Evolutionary conservation across 2,113 vertebrate species (phyloP).

Genomic region (Carollia perspicillata): DNA sequence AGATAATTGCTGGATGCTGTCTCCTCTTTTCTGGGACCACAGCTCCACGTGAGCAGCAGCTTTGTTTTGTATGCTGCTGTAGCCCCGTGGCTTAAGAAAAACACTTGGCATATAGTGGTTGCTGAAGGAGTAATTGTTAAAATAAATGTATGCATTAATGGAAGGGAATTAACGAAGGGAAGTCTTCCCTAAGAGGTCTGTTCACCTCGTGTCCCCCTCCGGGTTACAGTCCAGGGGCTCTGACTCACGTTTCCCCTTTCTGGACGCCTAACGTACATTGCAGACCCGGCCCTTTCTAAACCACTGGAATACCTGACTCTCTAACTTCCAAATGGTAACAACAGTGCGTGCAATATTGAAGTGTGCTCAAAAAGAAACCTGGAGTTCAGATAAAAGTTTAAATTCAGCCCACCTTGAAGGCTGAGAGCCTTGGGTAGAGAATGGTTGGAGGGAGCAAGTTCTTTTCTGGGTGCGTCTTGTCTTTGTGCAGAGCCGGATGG

Average conservation of each 20-base stretch:
- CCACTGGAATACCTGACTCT: not conserved
- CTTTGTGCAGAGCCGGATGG: not conserved
- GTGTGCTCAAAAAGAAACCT: not conserved
- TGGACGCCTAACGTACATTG: not conserved
- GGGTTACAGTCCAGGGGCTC: not conserved
- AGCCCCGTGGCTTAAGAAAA: not conserved
- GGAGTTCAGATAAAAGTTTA: not conserved
- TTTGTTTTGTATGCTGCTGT: not conserved
- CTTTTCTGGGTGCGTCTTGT: not conserved
- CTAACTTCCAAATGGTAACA: constrained; percentile 10
- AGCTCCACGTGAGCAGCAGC: not conserved
- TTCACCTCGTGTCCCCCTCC: not conserved
- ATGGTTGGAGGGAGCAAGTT: not conserved
- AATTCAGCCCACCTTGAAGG: not conserved
- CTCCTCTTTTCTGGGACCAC: not conserved
- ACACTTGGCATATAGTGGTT: not conserved
- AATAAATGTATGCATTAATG: not conserved
- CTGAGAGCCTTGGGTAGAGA: not conserved
- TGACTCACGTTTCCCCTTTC: not conserved
- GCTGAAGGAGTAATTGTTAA: not conserved
- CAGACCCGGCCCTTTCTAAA: not conserved
- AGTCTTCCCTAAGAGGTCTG: not conserved
- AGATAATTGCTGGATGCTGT: not conserved
- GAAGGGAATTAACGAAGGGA: constrained; percentile 10
- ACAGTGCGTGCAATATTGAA: not conserved